Conservation (phyloP, 2,113 vertebrate genomes). For the Spilogale gracilis region DNA sequence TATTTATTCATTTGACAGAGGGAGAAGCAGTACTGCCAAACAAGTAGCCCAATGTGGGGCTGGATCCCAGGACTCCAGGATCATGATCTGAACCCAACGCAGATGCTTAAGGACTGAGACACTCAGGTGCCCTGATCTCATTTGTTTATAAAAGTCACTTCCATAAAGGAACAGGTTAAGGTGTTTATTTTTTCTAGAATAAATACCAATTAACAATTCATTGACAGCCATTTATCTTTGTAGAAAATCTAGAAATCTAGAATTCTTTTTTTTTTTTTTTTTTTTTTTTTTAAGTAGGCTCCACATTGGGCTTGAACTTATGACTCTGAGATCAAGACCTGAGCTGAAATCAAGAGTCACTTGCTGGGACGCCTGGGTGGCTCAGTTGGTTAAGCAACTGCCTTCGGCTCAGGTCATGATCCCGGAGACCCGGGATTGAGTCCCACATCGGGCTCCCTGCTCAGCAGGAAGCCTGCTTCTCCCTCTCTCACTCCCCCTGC, state of each 20-base stretch:
- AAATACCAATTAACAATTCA: neutral
- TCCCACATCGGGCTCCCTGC: no score
- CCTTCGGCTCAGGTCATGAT: no score
- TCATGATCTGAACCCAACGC: no score
- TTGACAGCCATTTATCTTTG: neutral
- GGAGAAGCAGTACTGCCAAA: no score
- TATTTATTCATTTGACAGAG: no score
- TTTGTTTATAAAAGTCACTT: constrained; percentile 25
- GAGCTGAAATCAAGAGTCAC: neutral
- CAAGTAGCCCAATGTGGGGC: no score
- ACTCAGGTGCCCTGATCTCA: neutral
- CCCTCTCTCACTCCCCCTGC: no score
- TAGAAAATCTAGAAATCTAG: neutral
- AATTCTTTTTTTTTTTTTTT: neutral
- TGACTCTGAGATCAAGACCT: neutral
- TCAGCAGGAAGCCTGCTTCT: no score
- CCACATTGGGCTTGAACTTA: neutral
- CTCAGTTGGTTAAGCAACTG: no score
- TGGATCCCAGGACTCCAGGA: no score
- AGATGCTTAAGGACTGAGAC: no score
- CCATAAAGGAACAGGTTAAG: neutral
- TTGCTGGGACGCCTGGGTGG: neutral
- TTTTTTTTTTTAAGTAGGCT: neutral
- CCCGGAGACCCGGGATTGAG: no score
- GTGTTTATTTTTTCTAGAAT: constrained; percentile 3